These are phyloP conservation scores for Deroplatys truncata DNA, from an alignment of 2,888 invertebrate species.

Conservation along the genomic window DNA sequence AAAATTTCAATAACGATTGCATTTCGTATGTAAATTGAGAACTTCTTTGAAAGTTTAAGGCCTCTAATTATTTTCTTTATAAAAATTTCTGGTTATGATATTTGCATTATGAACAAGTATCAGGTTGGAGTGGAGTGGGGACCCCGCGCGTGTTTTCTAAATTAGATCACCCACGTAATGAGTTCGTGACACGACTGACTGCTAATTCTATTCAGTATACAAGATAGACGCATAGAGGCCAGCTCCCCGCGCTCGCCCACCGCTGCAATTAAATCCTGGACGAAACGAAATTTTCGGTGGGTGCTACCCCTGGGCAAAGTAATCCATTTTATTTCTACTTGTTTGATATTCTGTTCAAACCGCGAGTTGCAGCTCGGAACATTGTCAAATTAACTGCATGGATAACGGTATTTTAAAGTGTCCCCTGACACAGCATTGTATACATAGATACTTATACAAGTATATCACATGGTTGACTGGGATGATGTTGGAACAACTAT, in stretches of 20 bases:
- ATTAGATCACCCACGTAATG: neutral
- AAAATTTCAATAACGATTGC: no score
- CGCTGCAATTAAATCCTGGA: slow-evolving; percentile 12
- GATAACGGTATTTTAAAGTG: neutral
- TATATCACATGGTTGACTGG: neutral
- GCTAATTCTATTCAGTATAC: neutral
- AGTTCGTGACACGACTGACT: neutral
- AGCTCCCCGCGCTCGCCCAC: neutral
- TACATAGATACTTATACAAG: neutral
- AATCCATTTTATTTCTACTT: slow-evolving; percentile 21
- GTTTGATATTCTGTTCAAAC: neutral
- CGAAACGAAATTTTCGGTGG: slow-evolving; percentile 19
- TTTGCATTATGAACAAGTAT: neutral
- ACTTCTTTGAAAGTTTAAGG: no score
- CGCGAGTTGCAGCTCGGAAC: neutral
- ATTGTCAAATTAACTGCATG: slow-evolving; percentile 17
- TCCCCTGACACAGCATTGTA: neutral
- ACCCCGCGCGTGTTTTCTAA: neutral
- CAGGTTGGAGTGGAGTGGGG: neutral
- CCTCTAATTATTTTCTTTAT: neutral
- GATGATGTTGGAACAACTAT: no score
- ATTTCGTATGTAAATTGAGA: no score
- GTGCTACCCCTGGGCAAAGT: slow-evolving; percentile 9
- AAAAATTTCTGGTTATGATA: neutral
- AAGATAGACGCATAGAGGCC: neutral